Conservation (phyloP, 2,113 vertebrate genomes). For the Sterrhoptilus dennistouni region DNA sequence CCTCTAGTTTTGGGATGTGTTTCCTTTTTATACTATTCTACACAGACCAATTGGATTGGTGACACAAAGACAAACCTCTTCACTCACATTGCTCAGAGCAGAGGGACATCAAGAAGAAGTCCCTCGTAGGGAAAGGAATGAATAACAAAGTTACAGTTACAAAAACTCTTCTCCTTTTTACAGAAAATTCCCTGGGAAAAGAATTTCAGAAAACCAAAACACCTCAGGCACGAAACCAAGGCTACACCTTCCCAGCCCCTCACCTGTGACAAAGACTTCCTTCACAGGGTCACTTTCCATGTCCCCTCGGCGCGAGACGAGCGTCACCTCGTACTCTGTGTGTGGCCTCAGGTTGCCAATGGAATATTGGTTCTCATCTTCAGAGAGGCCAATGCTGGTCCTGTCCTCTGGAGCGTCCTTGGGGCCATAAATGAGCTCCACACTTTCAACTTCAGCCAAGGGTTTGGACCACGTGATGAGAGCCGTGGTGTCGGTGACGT, state of each 20-base stretch:
- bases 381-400: constrained; percentile 81
- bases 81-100: too few species aligned
- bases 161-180: too few species aligned
- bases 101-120: too few species aligned
- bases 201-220: too few species aligned
- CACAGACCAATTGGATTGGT: too few species aligned
- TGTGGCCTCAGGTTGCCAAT: constrained; percentile 86
- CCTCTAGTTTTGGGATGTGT: too few species aligned
- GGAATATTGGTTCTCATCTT: constrained; percentile 88
- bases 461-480: constrained; percentile 94
- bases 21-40: too few species aligned
- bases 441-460: constrained; percentile 84
- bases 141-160: too few species aligned
- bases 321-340: constrained; percentile 88
- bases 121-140: too few species aligned
- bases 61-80: too few species aligned
- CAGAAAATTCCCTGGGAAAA: too few species aligned
- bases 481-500: constrained; percentile 90
- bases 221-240: too few species aligned
- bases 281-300: constrained; percentile 82
- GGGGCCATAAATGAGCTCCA: constrained; percentile 85
- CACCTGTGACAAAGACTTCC: constrained; percentile 90
- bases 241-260: background rate
- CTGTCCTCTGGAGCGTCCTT: constrained; percentile 78
- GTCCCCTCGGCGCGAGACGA: constrained; percentile 81